A percentile compares a stretch with the other conserved stretches of the same genome.
Conservation (phyloP, 2,113 vertebrate species). For the Fulica atra region DNA sequence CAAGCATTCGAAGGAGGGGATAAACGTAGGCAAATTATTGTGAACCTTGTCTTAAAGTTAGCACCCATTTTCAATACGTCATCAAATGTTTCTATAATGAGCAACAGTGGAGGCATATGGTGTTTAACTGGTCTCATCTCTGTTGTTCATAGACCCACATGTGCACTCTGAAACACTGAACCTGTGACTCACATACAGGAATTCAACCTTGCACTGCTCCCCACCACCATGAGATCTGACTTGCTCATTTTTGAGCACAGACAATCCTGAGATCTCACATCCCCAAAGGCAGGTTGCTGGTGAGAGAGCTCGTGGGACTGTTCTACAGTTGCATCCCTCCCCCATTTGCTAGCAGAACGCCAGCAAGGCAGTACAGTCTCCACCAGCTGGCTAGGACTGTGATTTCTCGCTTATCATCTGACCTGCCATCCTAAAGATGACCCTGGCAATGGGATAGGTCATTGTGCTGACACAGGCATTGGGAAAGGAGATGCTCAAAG, state of each 20-base stretch:
- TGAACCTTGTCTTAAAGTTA: not conserved
- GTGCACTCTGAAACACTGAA: not conserved
- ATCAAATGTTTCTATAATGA: not conserved
- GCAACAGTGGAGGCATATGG: not conserved
- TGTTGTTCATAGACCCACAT: not conserved
- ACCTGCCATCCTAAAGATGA: not conserved
- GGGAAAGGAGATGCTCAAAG: not conserved
- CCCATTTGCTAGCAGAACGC: not conserved
- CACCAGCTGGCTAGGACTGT: not conserved
- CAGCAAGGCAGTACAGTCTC: not conserved
- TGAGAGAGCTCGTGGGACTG: not conserved
- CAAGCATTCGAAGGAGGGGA: not conserved
- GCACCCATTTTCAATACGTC: not conserved
- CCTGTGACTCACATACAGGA: not conserved
- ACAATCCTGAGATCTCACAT: not conserved
- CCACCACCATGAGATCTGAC: not conserved
- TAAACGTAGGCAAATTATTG: not conserved
- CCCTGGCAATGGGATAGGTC: not conserved
- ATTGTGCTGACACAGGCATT: not conserved
- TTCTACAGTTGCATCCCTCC: not conserved
- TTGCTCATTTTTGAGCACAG: not conserved
- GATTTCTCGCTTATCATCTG: fast-evolving
- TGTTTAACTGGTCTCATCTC: not conserved
- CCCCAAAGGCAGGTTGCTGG: fast-evolving
- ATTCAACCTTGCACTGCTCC: not conserved